Evolutionary conservation across 2,888 invertebrate species (phyloP).

Genomic region (Sphaerophoria taeniata): DNA sequence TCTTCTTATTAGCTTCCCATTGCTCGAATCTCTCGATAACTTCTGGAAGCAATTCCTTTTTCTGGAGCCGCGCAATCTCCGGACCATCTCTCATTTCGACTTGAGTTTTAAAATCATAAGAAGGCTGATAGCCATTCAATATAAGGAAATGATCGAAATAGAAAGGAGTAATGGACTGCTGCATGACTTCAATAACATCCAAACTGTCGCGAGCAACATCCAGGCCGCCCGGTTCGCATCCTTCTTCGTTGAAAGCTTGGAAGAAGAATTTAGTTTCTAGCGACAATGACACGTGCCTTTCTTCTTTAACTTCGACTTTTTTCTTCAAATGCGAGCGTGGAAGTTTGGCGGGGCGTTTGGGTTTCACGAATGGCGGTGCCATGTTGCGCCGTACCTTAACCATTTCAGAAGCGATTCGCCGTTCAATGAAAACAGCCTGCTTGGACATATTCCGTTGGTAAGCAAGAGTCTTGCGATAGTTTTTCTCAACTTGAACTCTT

Average conservation of each 20-base stretch:
- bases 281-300: conserved; percentile 72
- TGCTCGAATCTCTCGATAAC: conserved; percentile 76
- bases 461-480: conserved; percentile 77
- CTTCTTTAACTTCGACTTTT: conserved; percentile 39
- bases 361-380: conserved; percentile 78
- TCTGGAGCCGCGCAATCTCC: conserved; percentile 77
- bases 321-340: conserved; percentile 78
- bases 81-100: conserved; percentile 80
- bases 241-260: conserved; percentile 79
- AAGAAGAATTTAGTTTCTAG: conserved; percentile 79
- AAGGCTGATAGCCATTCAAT: conserved; percentile 80
- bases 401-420: conserved; percentile 80
- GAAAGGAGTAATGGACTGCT: conserved; percentile 81
- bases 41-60: conserved; percentile 77
- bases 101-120: conserved; percentile 81
- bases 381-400: conserved; percentile 80
- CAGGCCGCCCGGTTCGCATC: conserved; percentile 68
- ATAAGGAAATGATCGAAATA: conserved; percentile 82
- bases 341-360: conserved; percentile 77
- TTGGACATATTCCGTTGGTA: conserved; percentile 78
- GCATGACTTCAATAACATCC: conserved; percentile 77
- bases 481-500: conserved; percentile 75
- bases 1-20: conserved; percentile 78
- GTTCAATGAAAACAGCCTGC: conserved; percentile 79
- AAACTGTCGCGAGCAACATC: conserved; percentile 77